phyloP scores from a whole-genome alignment of 2,797 vertebrate species.

The Pangasius sanitwongsei region DNA sequence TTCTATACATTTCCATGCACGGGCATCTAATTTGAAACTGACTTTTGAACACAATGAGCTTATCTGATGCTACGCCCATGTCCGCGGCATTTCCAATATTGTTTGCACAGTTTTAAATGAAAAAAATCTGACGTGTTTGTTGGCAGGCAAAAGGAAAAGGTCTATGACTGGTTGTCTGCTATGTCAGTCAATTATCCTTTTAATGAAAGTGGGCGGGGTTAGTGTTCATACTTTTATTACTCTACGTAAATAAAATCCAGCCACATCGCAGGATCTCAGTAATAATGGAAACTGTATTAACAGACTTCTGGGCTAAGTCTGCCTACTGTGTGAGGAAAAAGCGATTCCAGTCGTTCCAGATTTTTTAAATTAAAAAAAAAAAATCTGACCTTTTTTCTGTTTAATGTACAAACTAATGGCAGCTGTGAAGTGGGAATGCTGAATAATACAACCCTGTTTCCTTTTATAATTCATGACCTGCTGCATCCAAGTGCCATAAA shows the following conservation, averaged over 20 bases:
- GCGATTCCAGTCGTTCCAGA: neutral
- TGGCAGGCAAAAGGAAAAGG: neutral
- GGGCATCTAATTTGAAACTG: too few species aligned
- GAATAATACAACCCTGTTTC: neutral
- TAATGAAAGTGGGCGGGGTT: neutral
- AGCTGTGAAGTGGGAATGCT: neutral
- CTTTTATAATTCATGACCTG: conserved; percentile 2
- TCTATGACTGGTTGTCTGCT: neutral
- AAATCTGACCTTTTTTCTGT: neutral
- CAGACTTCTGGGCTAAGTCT: neutral
- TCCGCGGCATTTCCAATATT: neutral
- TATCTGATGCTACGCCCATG: neutral
- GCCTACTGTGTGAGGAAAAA: neutral
- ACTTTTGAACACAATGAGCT: too few species aligned
- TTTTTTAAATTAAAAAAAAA: neutral
- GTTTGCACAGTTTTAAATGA: too few species aligned
- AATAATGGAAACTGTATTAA: neutral
- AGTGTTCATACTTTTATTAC: neutral
- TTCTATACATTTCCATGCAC: neutral
- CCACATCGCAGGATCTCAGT: neutral
- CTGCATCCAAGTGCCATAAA: neutral
- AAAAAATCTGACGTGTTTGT: too few species aligned
- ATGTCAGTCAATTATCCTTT: neutral
- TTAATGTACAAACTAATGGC: neutral
- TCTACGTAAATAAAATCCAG: neutral